phyloP scores from a whole-genome alignment of 2,113 vertebrate genomes.

The Turdus rufiventris region DNA sequence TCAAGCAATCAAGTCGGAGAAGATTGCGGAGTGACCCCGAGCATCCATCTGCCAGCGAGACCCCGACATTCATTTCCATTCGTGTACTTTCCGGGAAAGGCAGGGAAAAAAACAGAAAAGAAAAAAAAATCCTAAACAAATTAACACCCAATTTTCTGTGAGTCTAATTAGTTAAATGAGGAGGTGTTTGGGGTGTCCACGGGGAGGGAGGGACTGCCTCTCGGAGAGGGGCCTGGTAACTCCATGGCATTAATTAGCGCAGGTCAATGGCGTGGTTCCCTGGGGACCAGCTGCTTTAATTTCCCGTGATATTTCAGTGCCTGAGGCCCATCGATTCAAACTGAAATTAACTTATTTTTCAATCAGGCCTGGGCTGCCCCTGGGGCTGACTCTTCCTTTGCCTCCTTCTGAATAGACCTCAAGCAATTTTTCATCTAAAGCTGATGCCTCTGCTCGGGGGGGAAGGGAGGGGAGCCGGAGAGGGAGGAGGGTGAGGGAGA shows the following conservation, averaged over 20 bases:
- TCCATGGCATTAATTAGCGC: constrained; percentile 97
- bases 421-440: constrained; percentile 91
- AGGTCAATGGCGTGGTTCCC: constrained; percentile 95
- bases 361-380: constrained; percentile 95
- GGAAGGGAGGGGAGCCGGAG: constrained; percentile 40
- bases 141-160: constrained; percentile 96
- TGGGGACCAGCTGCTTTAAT: constrained; percentile 95
- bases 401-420: constrained; percentile 84
- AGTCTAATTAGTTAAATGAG: constrained; percentile 99
- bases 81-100: neutral
- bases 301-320: constrained; percentile 99
- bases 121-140: constrained; percentile 84
- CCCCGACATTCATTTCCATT: constrained; percentile 92
- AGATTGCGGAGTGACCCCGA: constrained; percentile 96
- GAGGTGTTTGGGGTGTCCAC: constrained; percentile 75
- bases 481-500: constrained; percentile 24
- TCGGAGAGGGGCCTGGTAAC: constrained; percentile 72
- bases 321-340: constrained; percentile 99
- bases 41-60: constrained; percentile 93
- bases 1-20: constrained; percentile 96
- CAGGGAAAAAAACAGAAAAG: constrained; percentile 63
- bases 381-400: constrained; percentile 88
- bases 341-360: constrained; percentile 99
- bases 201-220: constrained; percentile 61
- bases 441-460: constrained; percentile 61